Evolutionary conservation across 2,888 invertebrate genomes (phyloP), one percentile per base, ranked within the genome.

Genomic region (Lithophane socia): DNA sequence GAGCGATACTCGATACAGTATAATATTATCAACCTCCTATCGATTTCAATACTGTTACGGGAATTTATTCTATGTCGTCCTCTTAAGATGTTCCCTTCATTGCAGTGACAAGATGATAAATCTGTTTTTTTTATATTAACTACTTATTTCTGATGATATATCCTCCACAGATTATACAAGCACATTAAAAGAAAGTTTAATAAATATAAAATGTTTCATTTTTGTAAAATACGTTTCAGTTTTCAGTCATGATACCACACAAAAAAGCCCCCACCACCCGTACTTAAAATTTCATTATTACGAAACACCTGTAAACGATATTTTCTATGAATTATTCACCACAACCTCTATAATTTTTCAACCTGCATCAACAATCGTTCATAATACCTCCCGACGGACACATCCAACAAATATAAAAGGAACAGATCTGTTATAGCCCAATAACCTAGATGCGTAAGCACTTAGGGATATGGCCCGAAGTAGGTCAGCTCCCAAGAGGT

Each of bases 361-460:
- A 37, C 60, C 47, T 74, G 74, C 60, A 70, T 77, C 65, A 73
- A 73, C 54, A 71, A 72, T 75, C 52, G 73, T 77, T 75, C 61
- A 79, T 65, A 77, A 74, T 75, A 69, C 60, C 24, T 74, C 80
- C 75, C 81, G 49, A 75, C 52, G 77, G 79, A 67, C 72, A 75
- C 29, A 71, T 72, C 71, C 74, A 74, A 82, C 73, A 82, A 84
- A 88, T 82, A 83, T 82, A 84, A 82, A 79, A 77, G 79, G 75
- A 81, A 81, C 79, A 77, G 84, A 84, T 86, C 82, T 83, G 80
- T 86, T 82, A 89, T 91, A 91, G 92, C 90, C 92, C 93, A 93
- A 94, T 95, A 95, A 94, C 94, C 94, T 94, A 94, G 93, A 95
- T 93, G 94, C 94, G 94, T 93, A 93, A 91, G 93, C 94, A 95